phyloP scores from a whole-genome alignment of 2,888 invertebrate species.

The Drosophila lacicola region DNA sequence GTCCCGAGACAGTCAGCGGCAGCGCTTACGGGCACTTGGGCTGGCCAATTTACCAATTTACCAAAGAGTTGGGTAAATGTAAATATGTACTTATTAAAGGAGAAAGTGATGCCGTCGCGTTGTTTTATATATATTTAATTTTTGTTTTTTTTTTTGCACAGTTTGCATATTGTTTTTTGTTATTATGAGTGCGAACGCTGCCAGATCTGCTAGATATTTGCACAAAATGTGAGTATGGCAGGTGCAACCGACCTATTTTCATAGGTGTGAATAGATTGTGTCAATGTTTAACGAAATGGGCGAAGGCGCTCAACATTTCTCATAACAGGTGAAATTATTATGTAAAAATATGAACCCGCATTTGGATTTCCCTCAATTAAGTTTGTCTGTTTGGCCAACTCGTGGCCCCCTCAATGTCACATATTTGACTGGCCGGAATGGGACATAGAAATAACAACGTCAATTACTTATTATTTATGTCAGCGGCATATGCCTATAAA shows the following conservation, averaged over 20 bases:
- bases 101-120: slow-evolving; percentile 63
- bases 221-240: slow-evolving; percentile 66
- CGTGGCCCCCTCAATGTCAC: slow-evolving; percentile 50
- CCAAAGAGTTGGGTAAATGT: slow-evolving; percentile 58
- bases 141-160: slow-evolving; percentile 55
- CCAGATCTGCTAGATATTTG: slow-evolving; percentile 54
- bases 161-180: slow-evolving; percentile 63
- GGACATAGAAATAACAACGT: slow-evolving; percentile 27
- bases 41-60: slow-evolving; percentile 60
- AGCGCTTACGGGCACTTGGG: slow-evolving; percentile 10
- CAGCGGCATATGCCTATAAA: slow-evolving; percentile 60
- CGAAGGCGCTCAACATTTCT: slow-evolving; percentile 32
- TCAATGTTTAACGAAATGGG: slow-evolving; percentile 65
- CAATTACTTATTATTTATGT: slow-evolving; percentile 69
- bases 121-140: slow-evolving; percentile 43
- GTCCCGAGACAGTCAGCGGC: slow-evolving; percentile 39
- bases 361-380: slow-evolving; percentile 36
- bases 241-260: slow-evolving; percentile 63
- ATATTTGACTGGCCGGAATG: slow-evolving; percentile 42
- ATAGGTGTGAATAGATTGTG: slow-evolving; percentile 62
- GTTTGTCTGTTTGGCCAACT: slow-evolving; percentile 34
- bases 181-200: slow-evolving; percentile 6
- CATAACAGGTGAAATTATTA: slow-evolving; percentile 33
- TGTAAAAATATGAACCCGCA: slow-evolving; percentile 37
- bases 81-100: slow-evolving; percentile 62